Evolutionary conservation across 2,113 vertebrate genomes (phyloP).

Genomic region (Setophaga kirtlandii): DNA sequence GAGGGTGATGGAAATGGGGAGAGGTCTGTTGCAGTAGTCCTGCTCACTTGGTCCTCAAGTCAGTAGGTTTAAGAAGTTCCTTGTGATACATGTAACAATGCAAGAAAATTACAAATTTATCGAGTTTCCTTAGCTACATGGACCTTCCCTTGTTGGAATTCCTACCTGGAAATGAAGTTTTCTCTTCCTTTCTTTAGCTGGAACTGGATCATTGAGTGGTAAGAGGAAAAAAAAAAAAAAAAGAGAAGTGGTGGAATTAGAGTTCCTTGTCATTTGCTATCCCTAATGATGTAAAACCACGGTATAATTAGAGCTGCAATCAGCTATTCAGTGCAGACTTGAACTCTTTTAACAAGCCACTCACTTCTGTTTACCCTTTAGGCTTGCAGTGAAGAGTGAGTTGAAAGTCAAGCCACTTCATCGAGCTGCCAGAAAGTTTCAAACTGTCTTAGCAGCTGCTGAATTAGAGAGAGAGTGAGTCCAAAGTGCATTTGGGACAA

Average conservation of each 20-base stretch:
- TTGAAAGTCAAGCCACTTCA: conserved; percentile 40
- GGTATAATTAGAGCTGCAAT: conserved; percentile 49
- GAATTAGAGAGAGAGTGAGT: neutral
- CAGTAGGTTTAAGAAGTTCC: neutral
- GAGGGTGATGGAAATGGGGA: neutral
- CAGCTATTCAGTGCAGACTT: conserved; percentile 31
- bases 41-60: neutral
- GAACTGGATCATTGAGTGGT: conserved; percentile 22
- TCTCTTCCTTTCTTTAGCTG: neutral
- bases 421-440: conserved; percentile 23
- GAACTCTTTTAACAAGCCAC: conserved; percentile 19
- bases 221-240: neutral
- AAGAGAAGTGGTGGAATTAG: neutral
- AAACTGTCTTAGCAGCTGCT: conserved; percentile 24
- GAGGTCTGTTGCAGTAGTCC: neutral
- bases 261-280: conserved; percentile 5
- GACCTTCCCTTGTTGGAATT: neutral
- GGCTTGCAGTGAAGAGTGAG: conserved; percentile 43
- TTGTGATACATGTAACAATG: neutral
- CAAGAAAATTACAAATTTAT: neutral
- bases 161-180: neutral
- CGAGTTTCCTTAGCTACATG: neutral
- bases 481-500: neutral
- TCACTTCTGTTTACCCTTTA: conserved; percentile 54
- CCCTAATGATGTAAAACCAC: conserved; percentile 52